phyloP scores from a whole-genome alignment of 2,888 invertebrate genomes.

The Caenorhabditis sinica region DNA sequence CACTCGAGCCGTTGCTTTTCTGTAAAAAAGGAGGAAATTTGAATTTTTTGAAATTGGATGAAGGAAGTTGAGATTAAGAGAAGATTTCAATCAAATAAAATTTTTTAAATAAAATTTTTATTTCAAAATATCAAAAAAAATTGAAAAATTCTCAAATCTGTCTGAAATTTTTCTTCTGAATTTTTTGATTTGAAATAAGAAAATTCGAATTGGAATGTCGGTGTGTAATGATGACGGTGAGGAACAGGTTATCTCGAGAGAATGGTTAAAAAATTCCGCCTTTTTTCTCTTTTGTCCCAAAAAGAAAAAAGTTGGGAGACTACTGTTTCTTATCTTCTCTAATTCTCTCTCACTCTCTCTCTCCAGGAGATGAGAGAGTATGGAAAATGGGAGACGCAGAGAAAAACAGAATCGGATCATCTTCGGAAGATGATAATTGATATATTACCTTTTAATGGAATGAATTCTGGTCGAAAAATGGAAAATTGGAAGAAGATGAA shows the following conservation, averaged over 20 bases:
- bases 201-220: conserved; percentile 26
- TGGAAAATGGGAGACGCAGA: conserved; percentile 23
- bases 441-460: conserved; percentile 28
- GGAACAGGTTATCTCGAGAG: conserved; percentile 39
- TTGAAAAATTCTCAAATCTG: background rate
- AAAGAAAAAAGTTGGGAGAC: background rate
- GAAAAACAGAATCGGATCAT: background rate
- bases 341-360: background rate
- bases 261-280: conserved; percentile 56
- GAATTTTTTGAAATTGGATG: background rate
- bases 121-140: background rate
- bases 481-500: background rate
- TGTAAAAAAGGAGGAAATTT: background rate
- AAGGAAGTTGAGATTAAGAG: background rate
- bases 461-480: background rate
- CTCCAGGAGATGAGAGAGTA: background rate
- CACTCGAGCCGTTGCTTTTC: conserved; percentile 1
- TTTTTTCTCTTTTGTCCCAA: conserved; percentile 2
- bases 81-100: too few relatives aligned
- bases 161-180: background rate
- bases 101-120: too few relatives aligned
- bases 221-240: background rate
- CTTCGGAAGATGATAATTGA: conserved; percentile 22
- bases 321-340: conserved; percentile 18
- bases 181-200: conserved; percentile 5